Conservation (phyloP, 2,113 vertebrate genomes). For the Zosterops lateralis region DNA sequence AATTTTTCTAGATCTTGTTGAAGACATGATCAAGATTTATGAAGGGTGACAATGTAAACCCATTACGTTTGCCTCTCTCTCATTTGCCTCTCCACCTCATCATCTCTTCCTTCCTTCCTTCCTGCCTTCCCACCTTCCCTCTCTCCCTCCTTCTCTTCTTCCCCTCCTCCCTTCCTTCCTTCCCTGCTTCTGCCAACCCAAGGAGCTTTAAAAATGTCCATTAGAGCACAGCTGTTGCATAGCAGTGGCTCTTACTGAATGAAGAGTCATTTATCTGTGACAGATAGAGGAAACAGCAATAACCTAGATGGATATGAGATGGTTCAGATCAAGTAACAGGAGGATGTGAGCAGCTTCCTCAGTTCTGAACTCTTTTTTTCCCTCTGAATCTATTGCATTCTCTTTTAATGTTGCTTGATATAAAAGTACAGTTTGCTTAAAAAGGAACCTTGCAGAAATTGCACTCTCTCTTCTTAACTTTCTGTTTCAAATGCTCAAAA, state of each 20-base stretch:
- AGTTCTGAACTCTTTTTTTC: neutral
- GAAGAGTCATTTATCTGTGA: neutral
- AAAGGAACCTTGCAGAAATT: neutral
- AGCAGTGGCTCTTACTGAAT: neutral
- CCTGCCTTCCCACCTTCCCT: neutral
- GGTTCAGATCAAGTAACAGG: neutral
- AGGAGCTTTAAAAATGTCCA: neutral
- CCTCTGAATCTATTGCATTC: neutral
- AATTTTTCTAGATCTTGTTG: constrained; percentile 65
- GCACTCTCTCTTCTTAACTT: neutral
- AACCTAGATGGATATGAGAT: neutral
- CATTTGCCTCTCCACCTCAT: neutral
- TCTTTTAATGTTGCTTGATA: neutral
- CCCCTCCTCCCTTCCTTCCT: neutral
- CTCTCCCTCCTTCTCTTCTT: neutral
- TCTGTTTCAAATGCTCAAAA: neutral
- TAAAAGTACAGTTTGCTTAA: neutral
- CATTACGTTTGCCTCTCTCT: constrained; percentile 25
- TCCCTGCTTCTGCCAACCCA: neutral
- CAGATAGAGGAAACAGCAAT: neutral
- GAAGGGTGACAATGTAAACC: constrained; percentile 18
- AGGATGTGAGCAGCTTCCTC: neutral
- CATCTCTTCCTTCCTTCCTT: neutral
- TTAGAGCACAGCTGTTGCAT: neutral
- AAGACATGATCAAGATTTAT: constrained; percentile 69